A percentile compares a stretch with the other conserved stretches of the same genome.
Conservation (phyloP, 2,888 invertebrate genomes). For the Homarus gammarus region DNA sequence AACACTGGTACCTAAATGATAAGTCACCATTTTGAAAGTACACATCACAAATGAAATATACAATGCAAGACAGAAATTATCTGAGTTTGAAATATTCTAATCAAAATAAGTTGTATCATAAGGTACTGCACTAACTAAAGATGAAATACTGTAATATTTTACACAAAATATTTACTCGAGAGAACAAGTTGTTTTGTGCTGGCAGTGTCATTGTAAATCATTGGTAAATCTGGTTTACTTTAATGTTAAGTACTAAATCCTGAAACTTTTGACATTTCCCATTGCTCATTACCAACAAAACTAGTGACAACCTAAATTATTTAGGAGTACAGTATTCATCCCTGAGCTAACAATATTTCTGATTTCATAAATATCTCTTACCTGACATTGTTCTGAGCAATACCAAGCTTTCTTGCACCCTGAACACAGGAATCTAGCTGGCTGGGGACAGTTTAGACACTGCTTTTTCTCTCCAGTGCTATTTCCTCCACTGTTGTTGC, state of each 20-base stretch:
- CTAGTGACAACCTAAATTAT: neutral
- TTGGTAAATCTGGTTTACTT: neutral
- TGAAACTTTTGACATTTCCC: neutral
- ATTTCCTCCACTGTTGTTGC: neutral
- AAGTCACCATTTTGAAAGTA: too few species aligned
- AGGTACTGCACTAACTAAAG: too few species aligned
- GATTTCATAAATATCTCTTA: conserved; percentile 30
- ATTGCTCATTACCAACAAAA: neutral
- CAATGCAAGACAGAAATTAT: too few species aligned
- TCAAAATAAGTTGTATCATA: too few species aligned
- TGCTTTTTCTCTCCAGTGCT: conserved; percentile 48
- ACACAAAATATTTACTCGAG: too few species aligned
- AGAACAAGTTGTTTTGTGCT: too few species aligned
- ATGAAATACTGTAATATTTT: too few species aligned
- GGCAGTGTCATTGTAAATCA: neutral
- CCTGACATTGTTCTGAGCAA: conserved; percentile 73
- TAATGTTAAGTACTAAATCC: neutral
- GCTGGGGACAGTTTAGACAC: conserved; percentile 65
- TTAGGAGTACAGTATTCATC: neutral
- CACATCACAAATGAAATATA: too few species aligned
- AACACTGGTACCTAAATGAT: too few species aligned
- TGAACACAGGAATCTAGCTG: conserved; percentile 70
- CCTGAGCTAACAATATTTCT: neutral
- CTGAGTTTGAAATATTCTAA: too few species aligned
- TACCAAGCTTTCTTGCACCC: conserved; percentile 75